phyloP scores from a whole-genome alignment of 2,113 vertebrate genomes.

The Lampris megalopsis region DNA sequence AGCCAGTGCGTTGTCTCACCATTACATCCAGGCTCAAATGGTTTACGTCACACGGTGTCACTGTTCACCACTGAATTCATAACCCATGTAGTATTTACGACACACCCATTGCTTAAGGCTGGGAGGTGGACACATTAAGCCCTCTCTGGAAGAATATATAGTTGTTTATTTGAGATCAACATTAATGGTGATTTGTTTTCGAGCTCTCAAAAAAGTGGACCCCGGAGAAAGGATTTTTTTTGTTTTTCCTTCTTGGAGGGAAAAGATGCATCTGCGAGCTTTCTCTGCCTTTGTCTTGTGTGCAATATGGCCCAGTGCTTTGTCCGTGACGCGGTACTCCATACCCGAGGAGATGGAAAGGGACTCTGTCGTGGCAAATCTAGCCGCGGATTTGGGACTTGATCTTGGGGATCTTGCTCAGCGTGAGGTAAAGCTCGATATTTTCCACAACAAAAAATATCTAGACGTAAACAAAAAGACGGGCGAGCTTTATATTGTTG shows the following conservation, averaged over 20 bases:
- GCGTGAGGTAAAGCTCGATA: slow-evolving; percentile 80
- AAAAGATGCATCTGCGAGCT: slow-evolving; percentile 41
- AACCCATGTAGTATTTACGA: slow-evolving; percentile 15
- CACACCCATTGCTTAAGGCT: slow-evolving; percentile 45
- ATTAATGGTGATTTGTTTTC: background rate
- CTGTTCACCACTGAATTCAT: slow-evolving; percentile 66
- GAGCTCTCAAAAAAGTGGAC: too few relatives aligned
- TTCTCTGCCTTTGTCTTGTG: slow-evolving; percentile 70
- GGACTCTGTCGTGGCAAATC: slow-evolving; percentile 79
- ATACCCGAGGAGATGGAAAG: slow-evolving; percentile 82
- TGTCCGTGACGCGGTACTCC: slow-evolving; percentile 80
- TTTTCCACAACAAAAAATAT: slow-evolving; percentile 74
- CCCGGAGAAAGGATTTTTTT: too few relatives aligned
- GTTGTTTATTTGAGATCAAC: slow-evolving; percentile 2
- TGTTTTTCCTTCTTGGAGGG: background rate
- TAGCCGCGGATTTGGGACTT: slow-evolving; percentile 79
- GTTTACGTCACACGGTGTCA: slow-evolving; percentile 69
- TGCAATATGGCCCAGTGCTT: slow-evolving; percentile 61
- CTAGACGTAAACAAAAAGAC: slow-evolving; percentile 79
- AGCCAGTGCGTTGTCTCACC: background rate
- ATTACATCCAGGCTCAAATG: background rate
- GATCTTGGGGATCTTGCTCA: slow-evolving; percentile 63
- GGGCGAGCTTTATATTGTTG: slow-evolving; percentile 74
- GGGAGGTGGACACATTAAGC: background rate
- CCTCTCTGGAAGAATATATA: background rate